Base-by-base conservation (phyloP, 2,797 vertebrate genomes). In the Sitta carolinensis region DNA sequence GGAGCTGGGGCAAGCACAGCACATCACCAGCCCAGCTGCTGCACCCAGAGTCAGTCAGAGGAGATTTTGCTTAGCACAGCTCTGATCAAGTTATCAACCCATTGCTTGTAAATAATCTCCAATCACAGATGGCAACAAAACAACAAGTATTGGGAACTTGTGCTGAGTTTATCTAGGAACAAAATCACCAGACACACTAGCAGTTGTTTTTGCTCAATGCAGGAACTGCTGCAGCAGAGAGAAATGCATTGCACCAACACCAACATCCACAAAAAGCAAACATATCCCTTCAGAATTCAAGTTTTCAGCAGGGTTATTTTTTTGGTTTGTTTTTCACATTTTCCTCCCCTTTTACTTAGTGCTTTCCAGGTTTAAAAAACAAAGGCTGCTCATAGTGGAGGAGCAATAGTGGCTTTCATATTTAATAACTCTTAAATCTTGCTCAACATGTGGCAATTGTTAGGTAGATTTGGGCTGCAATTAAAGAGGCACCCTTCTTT, bases 391-490 rank as follows among this genome's bases (percentile, higher is more conserved):
- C 86, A 0, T 90, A 80, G 88, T 42, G n/a, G 83, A 96, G 80
- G 84, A 94, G 95, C 92, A 97, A 96, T 96, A 96, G 94, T 66
- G 94, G 93, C 54, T 90, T 96, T 98, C 97, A 97, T 97, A 96
- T 97, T 97, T 98, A 98, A 98, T 98, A 98, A 97, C 96, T 97
- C 91, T 96, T 97, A 97, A 96, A 96, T 96, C 96, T 97, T 95
- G 85, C 85, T 97, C 94, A 97, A 98, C 98, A 98, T 97, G 97
- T 98, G 98, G 98, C 98, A 98, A 97, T 97, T 98, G 98, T 98
- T 98, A 98, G 97, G 94, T 89, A 96, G 97, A 98, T 98, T 98
- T 97, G 98, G 97, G 92, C 95, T 95, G 97, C 97, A 98, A 97
- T 98, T 98, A 97, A 87, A 54, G 94, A 97, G 97, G 97, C 93